A percentile compares a stretch with the other conserved stretches of the same genome.
Conservation (phyloP, 2,888 invertebrate species). For the Linnaemya tessellans region DNA sequence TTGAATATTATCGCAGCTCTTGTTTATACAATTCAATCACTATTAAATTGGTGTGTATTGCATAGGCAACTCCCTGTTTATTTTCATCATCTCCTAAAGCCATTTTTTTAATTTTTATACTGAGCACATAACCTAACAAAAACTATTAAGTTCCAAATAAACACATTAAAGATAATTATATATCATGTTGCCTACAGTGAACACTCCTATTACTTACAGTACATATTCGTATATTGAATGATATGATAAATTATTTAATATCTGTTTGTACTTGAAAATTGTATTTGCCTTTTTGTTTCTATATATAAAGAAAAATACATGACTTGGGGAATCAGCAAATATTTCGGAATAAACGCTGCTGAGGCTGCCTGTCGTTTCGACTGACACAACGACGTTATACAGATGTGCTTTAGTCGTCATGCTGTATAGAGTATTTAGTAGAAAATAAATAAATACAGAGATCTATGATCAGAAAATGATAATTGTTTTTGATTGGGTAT, state of each 20-base stretch:
- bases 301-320: constrained; percentile 8
- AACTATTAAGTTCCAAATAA: no score
- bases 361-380: constrained; percentile 41
- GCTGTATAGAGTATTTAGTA: not conserved
- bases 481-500: constrained; percentile 67
- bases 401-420: constrained; percentile 11
- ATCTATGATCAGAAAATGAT: constrained; percentile 69
- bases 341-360: constrained; percentile 43
- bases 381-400: constrained; percentile 41
- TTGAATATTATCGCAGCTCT: no score
- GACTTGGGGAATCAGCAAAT: constrained; percentile 48
- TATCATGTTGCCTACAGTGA: not conserved
- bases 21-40: no score
- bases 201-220: not conserved
- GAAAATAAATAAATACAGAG: constrained; percentile 12
- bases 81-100: no score
- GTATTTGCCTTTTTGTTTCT: not conserved
- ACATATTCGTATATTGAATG: not conserved
- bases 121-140: no score
- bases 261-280: constrained; percentile 13
- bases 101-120: no score
- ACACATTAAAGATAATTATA: no score
- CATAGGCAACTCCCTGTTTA: no score
- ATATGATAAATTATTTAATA: constrained; percentile 20
- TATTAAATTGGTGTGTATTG: no score